Evolutionary conservation across 2,113 vertebrate species (phyloP).

Genomic region (Ascaphus truei): DNA sequence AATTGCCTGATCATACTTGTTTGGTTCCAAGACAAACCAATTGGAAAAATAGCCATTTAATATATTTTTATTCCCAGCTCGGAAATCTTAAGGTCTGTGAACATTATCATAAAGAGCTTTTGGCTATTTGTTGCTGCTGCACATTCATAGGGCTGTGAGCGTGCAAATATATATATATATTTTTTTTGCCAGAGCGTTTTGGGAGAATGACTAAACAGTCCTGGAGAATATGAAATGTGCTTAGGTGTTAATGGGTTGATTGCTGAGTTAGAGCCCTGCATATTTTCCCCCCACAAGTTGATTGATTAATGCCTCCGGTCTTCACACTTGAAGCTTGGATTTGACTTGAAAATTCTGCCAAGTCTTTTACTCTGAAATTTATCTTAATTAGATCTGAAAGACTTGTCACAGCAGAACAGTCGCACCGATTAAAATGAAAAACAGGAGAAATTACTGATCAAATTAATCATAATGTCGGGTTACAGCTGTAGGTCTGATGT

Average conservation of each 20-base stretch:
- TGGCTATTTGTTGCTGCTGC: conserved; percentile 19
- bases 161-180: conserved; percentile 9
- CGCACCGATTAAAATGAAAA: conserved; percentile 99
- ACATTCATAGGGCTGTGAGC: neutral
- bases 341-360: conserved; percentile 89
- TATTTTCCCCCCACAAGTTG: conserved; percentile 78
- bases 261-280: conserved; percentile 65
- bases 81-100: conserved; percentile 10
- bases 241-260: conserved; percentile 97
- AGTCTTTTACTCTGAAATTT: conserved; percentile 99
- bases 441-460: conserved; percentile 99
- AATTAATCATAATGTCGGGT: conserved; percentile 99
- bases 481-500: conserved; percentile 99
- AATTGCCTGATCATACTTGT: conserved; percentile 19
- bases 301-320: conserved; percentile 92
- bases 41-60: neutral
- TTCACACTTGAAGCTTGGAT: conserved; percentile 90
- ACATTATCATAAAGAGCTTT: neutral
- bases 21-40: conserved; percentile 13
- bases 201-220: conserved; percentile 80
- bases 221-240: conserved; percentile 91
- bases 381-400: conserved; percentile 99
- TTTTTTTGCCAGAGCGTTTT: conserved; percentile 47
- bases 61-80: neutral
- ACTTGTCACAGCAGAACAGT: conserved; percentile 99